Evolutionary conservation across 2,797 vertebrate species (phyloP).

Genomic region (Adrianichthys oophorus): DNA sequence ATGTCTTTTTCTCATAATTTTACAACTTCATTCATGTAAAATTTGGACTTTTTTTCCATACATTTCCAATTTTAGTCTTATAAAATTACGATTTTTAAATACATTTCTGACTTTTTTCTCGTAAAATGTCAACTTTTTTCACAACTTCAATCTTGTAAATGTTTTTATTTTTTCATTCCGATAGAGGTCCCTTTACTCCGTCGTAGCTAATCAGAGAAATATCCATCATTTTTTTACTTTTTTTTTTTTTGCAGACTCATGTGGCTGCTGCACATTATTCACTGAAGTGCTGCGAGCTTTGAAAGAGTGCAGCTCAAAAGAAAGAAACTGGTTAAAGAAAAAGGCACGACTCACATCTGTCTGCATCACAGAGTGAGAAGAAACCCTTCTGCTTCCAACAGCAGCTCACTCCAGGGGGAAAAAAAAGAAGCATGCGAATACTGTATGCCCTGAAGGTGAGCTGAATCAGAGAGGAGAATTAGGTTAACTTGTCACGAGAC

Average conservation of each 20-base stretch:
- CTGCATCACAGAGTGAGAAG: constrained; percentile 40
- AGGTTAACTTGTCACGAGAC: constrained; percentile 35
- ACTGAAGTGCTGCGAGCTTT: constrained; percentile 24
- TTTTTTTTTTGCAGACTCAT: constrained; percentile 12
- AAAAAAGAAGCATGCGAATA: constrained; percentile 13
- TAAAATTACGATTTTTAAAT: too few species aligned
- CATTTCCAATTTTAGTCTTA: too few species aligned
- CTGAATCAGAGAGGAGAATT: constrained; percentile 34
- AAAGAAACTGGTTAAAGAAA: constrained; percentile 27
- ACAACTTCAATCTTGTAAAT: too few species aligned
- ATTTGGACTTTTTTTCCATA: too few species aligned
- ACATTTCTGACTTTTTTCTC: too few species aligned
- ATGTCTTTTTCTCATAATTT: too few species aligned
- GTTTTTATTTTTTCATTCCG: too few species aligned
- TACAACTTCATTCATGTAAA: too few species aligned
- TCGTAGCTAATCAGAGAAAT: too few species aligned
- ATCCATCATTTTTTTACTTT: too few species aligned
- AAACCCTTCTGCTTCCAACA: constrained; percentile 20
- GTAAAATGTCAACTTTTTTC: too few species aligned
- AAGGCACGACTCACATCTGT: constrained; percentile 52
- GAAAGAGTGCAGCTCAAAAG: constrained; percentile 41
- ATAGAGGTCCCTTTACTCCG: too few species aligned
- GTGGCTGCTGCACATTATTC: constrained; percentile 43
- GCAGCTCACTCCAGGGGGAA: constrained; percentile 4
- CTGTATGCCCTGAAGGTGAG: constrained; percentile 38